Evolutionary conservation across 2,113 vertebrate species (phyloP), one percentile per base, ranked within the genome.

Genomic region (Synchiropus splendidus): DNA sequence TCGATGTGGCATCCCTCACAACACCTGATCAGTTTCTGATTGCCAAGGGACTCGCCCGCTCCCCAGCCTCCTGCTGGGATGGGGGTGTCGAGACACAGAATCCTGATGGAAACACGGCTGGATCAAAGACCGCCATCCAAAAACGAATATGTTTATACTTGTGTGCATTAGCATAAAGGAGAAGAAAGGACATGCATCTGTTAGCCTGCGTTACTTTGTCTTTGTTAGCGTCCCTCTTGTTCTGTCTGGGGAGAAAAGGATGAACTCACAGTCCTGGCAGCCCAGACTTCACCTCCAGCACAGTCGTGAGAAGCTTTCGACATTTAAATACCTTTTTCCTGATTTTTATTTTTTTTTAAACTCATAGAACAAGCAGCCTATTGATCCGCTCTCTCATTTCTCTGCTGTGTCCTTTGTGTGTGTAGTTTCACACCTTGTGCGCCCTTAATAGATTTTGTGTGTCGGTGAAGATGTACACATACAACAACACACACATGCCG

Each of bases 1-100:
- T 57, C 51, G 60, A 62, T 59, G 48, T 61, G 59, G 55, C 18
- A 36, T 64, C 57, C 9, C 42, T 54, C 48, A 60, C 46, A 41
- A 64, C 53, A 62, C 50, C 59, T 64, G 65, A 65, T 74, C 59
- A 55, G 54, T 45, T 42, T 13, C 49, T 66, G 63, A 70, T 74
- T 54, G 54, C 57, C 54, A 61, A 35, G 61, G 51, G 66, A 60
- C 64, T 59, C 1, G 21, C 54, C 55, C 12, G 9, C 38, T 51
- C 41, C 31, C 15, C 2, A 17, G 40, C 48, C 38, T 45, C 31
- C 18, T n/a, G 34, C 12, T 31, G 31, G 42, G 31, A 42, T 6
- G 45, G 51, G 39, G 45, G 37, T 44, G 47, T 14, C 43, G 18
- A 46, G 47, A 70, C 54, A 39, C 43, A 27, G 58, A 49, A 61